Conservation (phyloP, 2,113 vertebrate species). For the Natator depressus region DNA sequence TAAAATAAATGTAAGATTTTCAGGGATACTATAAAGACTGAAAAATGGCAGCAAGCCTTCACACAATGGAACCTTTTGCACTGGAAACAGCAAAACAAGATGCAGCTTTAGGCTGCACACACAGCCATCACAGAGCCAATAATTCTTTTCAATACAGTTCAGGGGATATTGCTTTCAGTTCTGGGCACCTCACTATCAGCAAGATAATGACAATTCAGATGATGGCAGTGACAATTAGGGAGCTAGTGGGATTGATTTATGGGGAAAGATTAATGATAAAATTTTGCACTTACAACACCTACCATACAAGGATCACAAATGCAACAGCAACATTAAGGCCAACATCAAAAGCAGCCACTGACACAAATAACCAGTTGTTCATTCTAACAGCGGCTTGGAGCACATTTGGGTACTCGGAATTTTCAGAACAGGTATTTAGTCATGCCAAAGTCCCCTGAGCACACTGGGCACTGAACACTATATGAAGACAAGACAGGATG, state of each 20-base stretch:
- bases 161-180: constrained; percentile 36
- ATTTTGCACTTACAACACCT: constrained; percentile 62
- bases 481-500: constrained; percentile 2
- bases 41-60: neutral
- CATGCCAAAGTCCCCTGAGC: constrained; percentile 34
- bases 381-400: neutral
- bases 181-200: neutral
- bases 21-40: neutral
- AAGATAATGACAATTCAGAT: constrained; percentile 10
- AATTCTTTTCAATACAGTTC: constrained; percentile 32
- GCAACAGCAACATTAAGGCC: neutral
- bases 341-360: neutral
- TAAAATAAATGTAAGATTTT: neutral
- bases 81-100: neutral
- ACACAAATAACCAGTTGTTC: neutral
- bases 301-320: neutral
- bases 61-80: neutral
- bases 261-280: constrained; percentile 53
- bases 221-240: constrained; percentile 19
- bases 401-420: neutral
- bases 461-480: constrained; percentile 26
- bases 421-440: constrained; percentile 58
- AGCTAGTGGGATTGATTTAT: constrained; percentile 38
- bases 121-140: neutral
- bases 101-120: neutral